phyloP scores from a whole-genome alignment of 2,797 vertebrate genomes.

The Dipus sagitta region DNA sequence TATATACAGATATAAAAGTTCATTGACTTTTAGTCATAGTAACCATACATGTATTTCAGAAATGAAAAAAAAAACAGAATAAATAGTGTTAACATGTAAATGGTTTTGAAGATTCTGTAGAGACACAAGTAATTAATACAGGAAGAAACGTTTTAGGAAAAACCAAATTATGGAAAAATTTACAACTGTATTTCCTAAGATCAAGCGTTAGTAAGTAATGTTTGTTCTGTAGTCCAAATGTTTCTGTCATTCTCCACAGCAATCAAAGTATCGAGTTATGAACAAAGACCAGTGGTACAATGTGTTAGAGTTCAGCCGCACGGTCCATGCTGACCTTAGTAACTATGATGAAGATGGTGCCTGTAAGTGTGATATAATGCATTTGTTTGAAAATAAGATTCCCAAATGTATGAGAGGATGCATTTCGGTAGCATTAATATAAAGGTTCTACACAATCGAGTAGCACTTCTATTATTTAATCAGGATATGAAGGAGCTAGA shows the following conservation, averaged over 20 bases:
- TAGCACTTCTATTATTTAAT: constrained; percentile 37
- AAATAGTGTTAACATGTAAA: neutral
- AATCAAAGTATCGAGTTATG: constrained; percentile 98
- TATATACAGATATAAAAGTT: neutral
- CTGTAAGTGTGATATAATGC: constrained; percentile 93
- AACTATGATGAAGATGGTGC: constrained; percentile 99
- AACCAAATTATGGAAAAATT: constrained; percentile 2
- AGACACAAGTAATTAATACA: constrained; percentile 33
- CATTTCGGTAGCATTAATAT: neutral
- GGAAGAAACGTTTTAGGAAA: constrained; percentile 55
- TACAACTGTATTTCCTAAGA: constrained; percentile 24
- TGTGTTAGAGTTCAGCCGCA: constrained; percentile 98
- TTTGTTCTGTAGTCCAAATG: constrained; percentile 72
- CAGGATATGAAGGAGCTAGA: neutral
- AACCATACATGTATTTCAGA: neutral
- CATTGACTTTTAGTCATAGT: neutral
- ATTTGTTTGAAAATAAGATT: constrained; percentile 58
- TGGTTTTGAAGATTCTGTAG: neutral
- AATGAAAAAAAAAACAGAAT: constrained; percentile 48
- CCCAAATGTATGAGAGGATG: neutral
- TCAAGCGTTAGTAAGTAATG: constrained; percentile 62
- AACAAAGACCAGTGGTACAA: constrained; percentile 99
- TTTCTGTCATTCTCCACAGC: constrained; percentile 88
- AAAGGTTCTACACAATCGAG: constrained; percentile 29
- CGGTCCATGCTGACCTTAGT: constrained; percentile 96